These are phyloP conservation scores for Drosophila azteca DNA, from an alignment of 1,140 invertebrate genomes.

Conservation along the genomic window DNA sequence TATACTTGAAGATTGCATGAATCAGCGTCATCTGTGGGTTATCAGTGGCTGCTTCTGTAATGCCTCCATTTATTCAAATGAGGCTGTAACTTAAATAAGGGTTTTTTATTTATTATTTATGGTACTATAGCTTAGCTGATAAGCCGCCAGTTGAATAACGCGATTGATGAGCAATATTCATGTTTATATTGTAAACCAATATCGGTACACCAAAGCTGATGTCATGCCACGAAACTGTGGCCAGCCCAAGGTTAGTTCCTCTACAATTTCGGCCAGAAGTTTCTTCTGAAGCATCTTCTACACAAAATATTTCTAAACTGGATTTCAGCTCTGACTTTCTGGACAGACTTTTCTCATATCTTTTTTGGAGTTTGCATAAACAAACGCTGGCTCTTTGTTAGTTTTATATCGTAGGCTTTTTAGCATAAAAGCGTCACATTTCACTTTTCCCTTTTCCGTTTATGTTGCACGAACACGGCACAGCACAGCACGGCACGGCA, in stretches of 20 bases:
- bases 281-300: background rate
- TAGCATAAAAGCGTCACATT: constrained; percentile 72
- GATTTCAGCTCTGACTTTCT: constrained; percentile 17
- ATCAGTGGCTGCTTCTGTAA: constrained; percentile 46
- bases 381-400: constrained; percentile 57
- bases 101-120: constrained; percentile 31
- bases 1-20: constrained; percentile 16
- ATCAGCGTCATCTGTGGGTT: constrained; percentile 54
- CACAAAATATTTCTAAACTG: constrained; percentile 21
- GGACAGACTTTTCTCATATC: constrained; percentile 13
- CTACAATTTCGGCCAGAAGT: constrained; percentile 26
- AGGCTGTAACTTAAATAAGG: constrained; percentile 44
- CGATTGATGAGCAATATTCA: constrained; percentile 52
- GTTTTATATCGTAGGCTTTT: constrained; percentile 40
- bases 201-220: constrained; percentile 21
- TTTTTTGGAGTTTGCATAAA: constrained; percentile 55
- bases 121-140: constrained; percentile 44
- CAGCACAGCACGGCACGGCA: too few relatives aligned
- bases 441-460: constrained; percentile 51
- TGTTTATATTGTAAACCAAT: constrained; percentile 49
- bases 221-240: constrained; percentile 1
- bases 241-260: constrained; percentile 1
- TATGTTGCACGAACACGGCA: too few relatives aligned
- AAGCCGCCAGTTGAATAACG: constrained; percentile 59
- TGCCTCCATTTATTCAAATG: constrained; percentile 56